These are phyloP conservation scores for Mustela lutreola DNA, from an alignment of 2,113 vertebrate genomes.

Conservation along the genomic window DNA sequence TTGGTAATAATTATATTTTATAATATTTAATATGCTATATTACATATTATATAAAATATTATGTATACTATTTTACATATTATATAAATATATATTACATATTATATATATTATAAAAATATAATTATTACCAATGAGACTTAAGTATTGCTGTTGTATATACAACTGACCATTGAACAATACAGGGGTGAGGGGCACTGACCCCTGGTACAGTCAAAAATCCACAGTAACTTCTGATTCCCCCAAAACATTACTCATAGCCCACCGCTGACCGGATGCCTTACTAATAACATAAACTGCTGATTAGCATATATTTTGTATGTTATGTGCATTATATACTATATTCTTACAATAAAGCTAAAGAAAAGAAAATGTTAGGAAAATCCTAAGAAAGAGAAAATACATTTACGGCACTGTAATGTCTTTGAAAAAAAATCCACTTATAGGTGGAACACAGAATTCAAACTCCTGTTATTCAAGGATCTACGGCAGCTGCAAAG, in stretches of 20 bases:
- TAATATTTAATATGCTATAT: too few relatives aligned
- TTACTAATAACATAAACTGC: not conserved
- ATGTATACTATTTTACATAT: too few relatives aligned
- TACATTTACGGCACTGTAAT: not conserved
- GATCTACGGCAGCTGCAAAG: constrained; percentile 32
- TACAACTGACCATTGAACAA: not conserved
- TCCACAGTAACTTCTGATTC: not conserved
- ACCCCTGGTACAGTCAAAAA: not conserved
- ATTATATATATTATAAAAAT: too few relatives aligned
- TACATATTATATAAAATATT: too few relatives aligned
- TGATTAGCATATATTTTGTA: not conserved
- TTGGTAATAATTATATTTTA: too few relatives aligned
- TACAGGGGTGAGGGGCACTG: not conserved
- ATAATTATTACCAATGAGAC: constrained; percentile 21
- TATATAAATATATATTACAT: too few relatives aligned
- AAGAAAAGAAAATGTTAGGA: not conserved
- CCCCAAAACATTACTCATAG: not conserved
- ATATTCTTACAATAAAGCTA: not conserved
- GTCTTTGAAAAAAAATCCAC: not conserved
- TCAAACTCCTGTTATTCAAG: not conserved
- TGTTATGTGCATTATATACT: not conserved
- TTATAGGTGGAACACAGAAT: not conserved
- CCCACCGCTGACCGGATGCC: not conserved
- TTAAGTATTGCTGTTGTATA: constrained; percentile 17
- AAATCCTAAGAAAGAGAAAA: not conserved